These are phyloP conservation scores for Stenoptilia bipunctidactyla DNA, from an alignment of 2,888 invertebrate species.

Conservation along the genomic window DNA sequence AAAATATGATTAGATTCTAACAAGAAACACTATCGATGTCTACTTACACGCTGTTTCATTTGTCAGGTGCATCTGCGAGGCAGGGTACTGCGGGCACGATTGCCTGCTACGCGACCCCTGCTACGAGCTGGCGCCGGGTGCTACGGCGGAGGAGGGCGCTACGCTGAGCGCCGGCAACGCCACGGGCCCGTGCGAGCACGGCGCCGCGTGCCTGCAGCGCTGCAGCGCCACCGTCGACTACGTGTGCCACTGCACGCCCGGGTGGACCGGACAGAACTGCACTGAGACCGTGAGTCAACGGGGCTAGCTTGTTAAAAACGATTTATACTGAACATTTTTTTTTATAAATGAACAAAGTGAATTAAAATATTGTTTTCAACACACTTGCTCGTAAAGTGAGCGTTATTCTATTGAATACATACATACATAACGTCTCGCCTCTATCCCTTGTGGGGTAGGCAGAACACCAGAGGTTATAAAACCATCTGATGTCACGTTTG, in stretches of 20 bases:
- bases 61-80: constrained; percentile 69
- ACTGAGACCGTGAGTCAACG: constrained; percentile 72
- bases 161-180: constrained; percentile 19
- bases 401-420: too few species aligned
- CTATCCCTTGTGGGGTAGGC: too few species aligned
- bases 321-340: too few species aligned
- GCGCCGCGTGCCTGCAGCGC: constrained; percentile 77
- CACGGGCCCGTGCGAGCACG: constrained; percentile 76
- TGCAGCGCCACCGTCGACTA: constrained; percentile 75
- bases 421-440: too few species aligned
- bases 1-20: too few species aligned
- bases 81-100: constrained; percentile 78
- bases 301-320: too few species aligned
- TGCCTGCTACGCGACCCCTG: constrained; percentile 85
- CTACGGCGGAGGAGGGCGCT: constrained; percentile 4
- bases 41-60: not conserved
- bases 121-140: constrained; percentile 19
- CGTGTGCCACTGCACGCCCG: constrained; percentile 76
- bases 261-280: constrained; percentile 83
- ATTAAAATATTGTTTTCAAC: too few species aligned
- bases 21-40: too few species aligned
- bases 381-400: too few species aligned
- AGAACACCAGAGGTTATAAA: too few species aligned
- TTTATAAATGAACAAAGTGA: too few species aligned
- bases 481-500: too few species aligned